Evolutionary conservation across 2,113 vertebrate genomes (phyloP).

Genomic region (Microtus oregoni): DNA sequence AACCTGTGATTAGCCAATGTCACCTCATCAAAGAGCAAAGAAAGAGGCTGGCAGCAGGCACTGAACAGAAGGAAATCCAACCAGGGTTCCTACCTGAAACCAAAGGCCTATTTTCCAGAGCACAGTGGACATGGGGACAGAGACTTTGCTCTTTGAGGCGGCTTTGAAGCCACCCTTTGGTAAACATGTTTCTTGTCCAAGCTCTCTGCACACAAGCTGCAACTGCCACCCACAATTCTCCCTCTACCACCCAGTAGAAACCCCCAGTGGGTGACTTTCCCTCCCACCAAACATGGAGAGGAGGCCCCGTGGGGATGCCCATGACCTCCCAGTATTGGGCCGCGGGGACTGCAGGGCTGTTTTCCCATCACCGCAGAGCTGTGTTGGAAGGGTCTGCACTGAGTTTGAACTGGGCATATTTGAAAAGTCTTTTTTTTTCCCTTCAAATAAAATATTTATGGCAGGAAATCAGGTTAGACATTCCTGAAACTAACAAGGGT

Average conservation of each 20-base stretch:
- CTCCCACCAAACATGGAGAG: constrained; percentile 71
- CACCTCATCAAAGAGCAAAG: constrained; percentile 59
- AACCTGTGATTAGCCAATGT: constrained; percentile 21
- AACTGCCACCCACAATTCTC: constrained; percentile 72
- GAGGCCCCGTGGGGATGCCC: constrained; percentile 74
- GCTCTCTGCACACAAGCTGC: constrained; percentile 15
- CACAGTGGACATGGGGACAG: constrained; percentile 39
- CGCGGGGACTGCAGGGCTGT: constrained; percentile 77
- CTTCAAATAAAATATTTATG: constrained; percentile 87
- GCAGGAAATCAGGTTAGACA: constrained; percentile 89
- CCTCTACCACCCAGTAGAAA: constrained; percentile 78
- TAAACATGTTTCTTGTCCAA: constrained; percentile 64
- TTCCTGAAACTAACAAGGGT: constrained; percentile 85
- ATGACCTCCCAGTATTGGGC: constrained; percentile 70
- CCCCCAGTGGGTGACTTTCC: constrained; percentile 56
- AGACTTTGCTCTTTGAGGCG: constrained; percentile 42
- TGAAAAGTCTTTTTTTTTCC: constrained; percentile 80
- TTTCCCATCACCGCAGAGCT: constrained; percentile 78
- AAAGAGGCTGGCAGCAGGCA: background rate
- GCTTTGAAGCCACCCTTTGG: constrained; percentile 84
- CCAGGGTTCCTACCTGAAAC: constrained; percentile 47
- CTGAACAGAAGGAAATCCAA: constrained; percentile 36
- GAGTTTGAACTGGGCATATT: constrained; percentile 86
- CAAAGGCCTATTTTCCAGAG: constrained; percentile 35
- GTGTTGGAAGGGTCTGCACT: constrained; percentile 80